These are phyloP conservation scores for Megamerina dolium DNA, from an alignment of 2,888 invertebrate species.

Conservation along the genomic window DNA sequence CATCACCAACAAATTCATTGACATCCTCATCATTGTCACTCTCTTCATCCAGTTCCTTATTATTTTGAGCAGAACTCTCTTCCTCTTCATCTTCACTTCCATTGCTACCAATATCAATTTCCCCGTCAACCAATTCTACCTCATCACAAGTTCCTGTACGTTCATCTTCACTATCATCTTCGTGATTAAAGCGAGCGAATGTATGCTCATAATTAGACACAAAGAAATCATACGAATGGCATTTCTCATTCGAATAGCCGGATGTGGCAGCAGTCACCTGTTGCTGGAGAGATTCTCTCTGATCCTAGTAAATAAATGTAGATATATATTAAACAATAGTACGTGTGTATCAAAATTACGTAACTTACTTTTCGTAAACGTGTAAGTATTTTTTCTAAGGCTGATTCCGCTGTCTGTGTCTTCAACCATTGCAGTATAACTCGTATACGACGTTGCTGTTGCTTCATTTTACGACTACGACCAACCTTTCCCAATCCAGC, in stretches of 20 bases:
- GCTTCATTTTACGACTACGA: constrained; percentile 45
- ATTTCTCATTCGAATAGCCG: constrained; percentile 58
- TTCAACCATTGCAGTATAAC: constrained; percentile 71
- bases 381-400: constrained; percentile 61
- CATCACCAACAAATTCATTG: constrained; percentile 11
- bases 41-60: constrained; percentile 4
- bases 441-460: constrained; percentile 64
- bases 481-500: constrained; percentile 49
- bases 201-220: constrained; percentile 35
- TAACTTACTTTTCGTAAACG: constrained; percentile 52
- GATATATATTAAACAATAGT: background rate
- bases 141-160: background rate
- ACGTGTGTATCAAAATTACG: background rate
- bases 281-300: constrained; percentile 52
- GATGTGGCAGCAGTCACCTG: constrained; percentile 60
- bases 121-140: background rate
- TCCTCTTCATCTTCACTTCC: constrained; percentile 6
- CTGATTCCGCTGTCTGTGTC: constrained; percentile 63
- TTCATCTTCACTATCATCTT: constrained; percentile 6
- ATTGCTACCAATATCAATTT: constrained; percentile 1
- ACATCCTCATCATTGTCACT: constrained; percentile 5
- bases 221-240: constrained; percentile 58
- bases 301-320: constrained; percentile 29
- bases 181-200: background rate
- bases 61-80: constrained; percentile 27